Base-by-base conservation (phyloP, 2,113 vertebrate genomes). In the Cyprinodon tularosa region DNA sequence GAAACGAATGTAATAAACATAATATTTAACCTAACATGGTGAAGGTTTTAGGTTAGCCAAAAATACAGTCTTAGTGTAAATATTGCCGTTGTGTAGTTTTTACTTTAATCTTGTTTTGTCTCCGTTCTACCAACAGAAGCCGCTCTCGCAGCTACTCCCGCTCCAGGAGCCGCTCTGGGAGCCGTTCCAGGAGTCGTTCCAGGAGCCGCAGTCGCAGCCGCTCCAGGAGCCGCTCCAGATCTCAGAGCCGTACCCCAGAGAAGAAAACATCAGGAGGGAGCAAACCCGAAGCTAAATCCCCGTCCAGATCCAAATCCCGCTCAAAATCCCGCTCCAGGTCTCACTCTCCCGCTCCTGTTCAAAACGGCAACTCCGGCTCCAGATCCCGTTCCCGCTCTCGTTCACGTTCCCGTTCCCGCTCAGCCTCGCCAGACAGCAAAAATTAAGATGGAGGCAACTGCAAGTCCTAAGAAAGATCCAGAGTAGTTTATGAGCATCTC, bases 141-240 rank as follows among this genome's bases (percentile, higher is more conserved):
- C 50, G 50, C n/a, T 57, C 50, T 57, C 50, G 50, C 50, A 57
- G 50, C 50, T 57, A 57, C 50, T 57, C 50, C 2, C 50, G 50
- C 20, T 57, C 50, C 50, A 57, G 50, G 2, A 57, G 50, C 50
- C 50, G 50, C 50, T 29, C 29, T 29, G 2, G 29, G 29, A 57
- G 50, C 9, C 50, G 50, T 14, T 57, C 50, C 61, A 50, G 71
- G 61, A 72, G 68, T 69, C 90, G 92, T 5, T 93, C 94, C 64
- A 93, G 94, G 62, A 95, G 94, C 90, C 93, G 87, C 83, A 93
- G 92, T 8, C 93, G 93, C 0, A 94, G 91, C 85, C 92, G 90
- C 4, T 92, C 91, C 84, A 88, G 92, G 77, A 92, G 89, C 73
- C 91, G 91, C 36, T 94, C 93, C 42, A 88, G 92, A 20, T 94